These are phyloP conservation scores for Cichladusa arquata DNA, from an alignment of 2,113 vertebrate genomes.

Conservation along the genomic window DNA sequence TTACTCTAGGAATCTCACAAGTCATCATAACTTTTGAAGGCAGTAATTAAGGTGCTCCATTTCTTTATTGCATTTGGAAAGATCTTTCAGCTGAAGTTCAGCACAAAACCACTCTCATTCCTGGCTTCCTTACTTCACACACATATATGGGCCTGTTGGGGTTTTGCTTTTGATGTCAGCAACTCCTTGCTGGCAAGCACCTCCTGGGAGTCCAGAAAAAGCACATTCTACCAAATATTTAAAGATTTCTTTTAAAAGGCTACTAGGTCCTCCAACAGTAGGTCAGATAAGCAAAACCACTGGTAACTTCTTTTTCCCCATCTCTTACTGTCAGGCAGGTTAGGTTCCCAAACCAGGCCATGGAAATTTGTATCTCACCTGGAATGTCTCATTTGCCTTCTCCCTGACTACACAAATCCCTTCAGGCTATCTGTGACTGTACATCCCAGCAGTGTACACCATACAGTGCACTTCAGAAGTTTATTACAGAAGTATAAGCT, in stretches of 20 bases:
- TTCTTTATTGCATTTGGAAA: neutral
- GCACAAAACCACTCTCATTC: neutral
- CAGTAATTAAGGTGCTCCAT: neutral
- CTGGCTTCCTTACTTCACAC: neutral
- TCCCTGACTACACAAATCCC: neutral
- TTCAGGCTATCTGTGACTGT: neutral
- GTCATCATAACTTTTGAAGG: neutral
- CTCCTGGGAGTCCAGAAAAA: neutral
- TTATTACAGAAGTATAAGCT: neutral
- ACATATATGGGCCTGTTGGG: neutral
- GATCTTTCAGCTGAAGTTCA: neutral
- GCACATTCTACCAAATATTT: neutral
- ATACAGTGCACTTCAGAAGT: neutral
- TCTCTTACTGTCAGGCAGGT: neutral
- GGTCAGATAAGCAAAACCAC: neutral
- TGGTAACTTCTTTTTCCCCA: neutral
- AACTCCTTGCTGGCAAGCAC: neutral
- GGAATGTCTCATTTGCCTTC: neutral
- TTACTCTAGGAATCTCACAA: neutral
- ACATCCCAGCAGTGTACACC: neutral
- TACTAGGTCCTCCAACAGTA: neutral
- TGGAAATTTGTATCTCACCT: neutral
- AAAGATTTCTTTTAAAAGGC: neutral
- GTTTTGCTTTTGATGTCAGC: neutral
- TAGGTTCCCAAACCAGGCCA: neutral